A percentile compares a stretch with the other conserved stretches of the same genome.
Evolutionary conservation across 2,113 vertebrate genomes (phyloP).

Genomic region (Ceratotherium simum): DNA sequence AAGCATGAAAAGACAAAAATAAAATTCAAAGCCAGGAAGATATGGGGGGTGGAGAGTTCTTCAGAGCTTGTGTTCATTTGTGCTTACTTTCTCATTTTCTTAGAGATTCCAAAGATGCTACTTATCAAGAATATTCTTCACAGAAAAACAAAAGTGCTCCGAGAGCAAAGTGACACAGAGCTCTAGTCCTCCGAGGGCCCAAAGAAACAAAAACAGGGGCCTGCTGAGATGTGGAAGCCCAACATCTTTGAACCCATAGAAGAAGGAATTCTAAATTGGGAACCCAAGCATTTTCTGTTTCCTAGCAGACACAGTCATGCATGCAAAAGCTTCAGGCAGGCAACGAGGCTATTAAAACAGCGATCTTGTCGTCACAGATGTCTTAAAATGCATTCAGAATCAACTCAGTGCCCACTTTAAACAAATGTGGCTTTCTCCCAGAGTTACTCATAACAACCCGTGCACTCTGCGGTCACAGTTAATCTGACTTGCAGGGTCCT

Average conservation of each 20-base stretch:
- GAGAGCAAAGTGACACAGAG: constrained; percentile 65
- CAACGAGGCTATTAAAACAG: constrained; percentile 51
- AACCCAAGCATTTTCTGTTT: constrained; percentile 80
- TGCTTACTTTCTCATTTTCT: constrained; percentile 56
- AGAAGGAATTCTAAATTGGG: constrained; percentile 72
- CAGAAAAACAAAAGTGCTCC: constrained; percentile 63
- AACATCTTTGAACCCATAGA: constrained; percentile 70
- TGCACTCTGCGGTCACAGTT: constrained; percentile 58
- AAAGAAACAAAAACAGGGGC: constrained; percentile 65
- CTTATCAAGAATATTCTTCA: constrained; percentile 66
- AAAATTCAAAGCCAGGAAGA: neutral
- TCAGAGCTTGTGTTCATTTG: constrained; percentile 23
- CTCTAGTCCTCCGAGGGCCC: constrained; percentile 37
- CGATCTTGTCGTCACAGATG: constrained; percentile 39
- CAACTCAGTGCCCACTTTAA: constrained; percentile 65
- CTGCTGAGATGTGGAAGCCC: constrained; percentile 65
- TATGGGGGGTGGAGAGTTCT: neutral
- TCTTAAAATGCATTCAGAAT: constrained; percentile 61
- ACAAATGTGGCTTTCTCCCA: constrained; percentile 65
- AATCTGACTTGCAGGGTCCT: constrained; percentile 58
- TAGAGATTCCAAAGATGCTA: constrained; percentile 59
- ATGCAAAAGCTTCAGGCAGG: constrained; percentile 62
- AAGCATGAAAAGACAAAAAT: neutral
- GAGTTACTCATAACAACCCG: constrained; percentile 76
- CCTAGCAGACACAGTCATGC: constrained; percentile 70